phyloP scores from a whole-genome alignment of 1,140 invertebrate genomes.

The Oryzaephilus surinamensis region DNA sequence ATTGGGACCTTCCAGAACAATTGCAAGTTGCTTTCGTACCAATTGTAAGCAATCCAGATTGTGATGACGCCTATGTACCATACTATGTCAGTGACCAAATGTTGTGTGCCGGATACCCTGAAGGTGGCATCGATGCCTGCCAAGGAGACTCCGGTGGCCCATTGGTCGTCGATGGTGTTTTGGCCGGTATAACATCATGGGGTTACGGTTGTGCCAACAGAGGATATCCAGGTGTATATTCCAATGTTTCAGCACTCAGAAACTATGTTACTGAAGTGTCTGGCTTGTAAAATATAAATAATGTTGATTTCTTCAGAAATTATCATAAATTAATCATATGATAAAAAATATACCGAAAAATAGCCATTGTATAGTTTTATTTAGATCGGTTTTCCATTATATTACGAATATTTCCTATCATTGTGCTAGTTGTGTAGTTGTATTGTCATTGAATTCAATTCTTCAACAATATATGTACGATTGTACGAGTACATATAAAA shows the following conservation, averaged over 20 bases:
- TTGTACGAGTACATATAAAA: too few species aligned
- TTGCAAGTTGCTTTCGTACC: conserved; percentile 22
- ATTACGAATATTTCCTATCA: too few species aligned
- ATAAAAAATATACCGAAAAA: too few species aligned
- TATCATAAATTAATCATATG: too few species aligned
- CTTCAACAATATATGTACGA: too few species aligned
- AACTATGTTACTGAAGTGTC: too few species aligned
- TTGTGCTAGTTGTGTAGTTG: too few species aligned
- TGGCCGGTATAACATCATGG: conserved; percentile 54
- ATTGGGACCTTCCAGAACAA: background rate
- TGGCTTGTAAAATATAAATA: too few species aligned
- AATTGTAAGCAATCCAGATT: conserved; percentile 19
- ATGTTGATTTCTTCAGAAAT: too few species aligned
- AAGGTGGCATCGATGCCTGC: conserved; percentile 28
- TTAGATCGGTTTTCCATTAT: too few species aligned
- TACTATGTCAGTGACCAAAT: conserved; percentile 28
- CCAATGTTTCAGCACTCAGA: conserved; percentile 38
- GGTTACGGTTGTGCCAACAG: conserved; percentile 60
- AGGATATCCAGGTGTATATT: conserved; percentile 62
- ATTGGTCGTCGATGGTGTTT: conserved; percentile 33
- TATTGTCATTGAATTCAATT: too few species aligned
- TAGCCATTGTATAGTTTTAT: too few species aligned
- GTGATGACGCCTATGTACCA: conserved; percentile 7
- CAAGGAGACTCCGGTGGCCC: conserved; percentile 40
- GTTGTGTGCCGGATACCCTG: conserved; percentile 33